A percentile compares a stretch with the other conserved stretches of the same genome.
Conservation (phyloP, 2,113 vertebrate genomes). For the Atractosteus spatula region DNA sequence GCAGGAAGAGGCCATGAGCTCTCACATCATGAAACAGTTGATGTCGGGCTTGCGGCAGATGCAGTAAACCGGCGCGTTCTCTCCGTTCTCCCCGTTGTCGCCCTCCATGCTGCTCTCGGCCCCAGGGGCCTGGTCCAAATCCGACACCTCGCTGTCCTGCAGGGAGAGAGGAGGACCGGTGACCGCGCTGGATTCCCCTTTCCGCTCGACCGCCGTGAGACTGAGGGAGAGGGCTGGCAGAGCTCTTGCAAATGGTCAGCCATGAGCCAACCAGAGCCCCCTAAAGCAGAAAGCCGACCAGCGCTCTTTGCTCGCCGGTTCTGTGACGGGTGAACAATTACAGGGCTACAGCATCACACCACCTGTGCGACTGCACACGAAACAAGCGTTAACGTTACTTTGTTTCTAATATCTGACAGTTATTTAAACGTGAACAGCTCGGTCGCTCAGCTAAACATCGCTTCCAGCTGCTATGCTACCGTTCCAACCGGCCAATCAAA, state of each 20-base stretch:
- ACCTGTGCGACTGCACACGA: no score
- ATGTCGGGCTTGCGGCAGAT: conserved; percentile 85
- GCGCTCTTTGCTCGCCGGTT: background rate
- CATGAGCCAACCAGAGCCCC: background rate
- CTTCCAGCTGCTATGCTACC: no score
- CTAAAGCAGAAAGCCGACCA: background rate
- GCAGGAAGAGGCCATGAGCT: background rate
- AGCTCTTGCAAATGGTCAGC: background rate
- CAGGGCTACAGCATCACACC: background rate
- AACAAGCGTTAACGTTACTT: no score
- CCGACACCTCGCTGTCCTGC: conserved; percentile 79
- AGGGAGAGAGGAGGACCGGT: background rate
- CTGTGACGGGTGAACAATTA: no score
- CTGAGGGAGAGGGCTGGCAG: conserved; percentile 7
- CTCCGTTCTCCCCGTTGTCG: conserved; percentile 46
- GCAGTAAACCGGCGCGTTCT: conserved; percentile 83
- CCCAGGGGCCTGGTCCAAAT: conserved; percentile 58
- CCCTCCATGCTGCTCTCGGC: conserved; percentile 59
- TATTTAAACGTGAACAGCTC: no score
- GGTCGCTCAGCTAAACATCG: no score
- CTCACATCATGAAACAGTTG: conserved; percentile 92
- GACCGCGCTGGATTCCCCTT: background rate
- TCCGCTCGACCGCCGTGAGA: conserved; percentile 13
- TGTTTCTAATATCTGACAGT: no score
- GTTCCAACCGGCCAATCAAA: no score